Percentiles rank a stretch among this genome's conserved stretches.
Evolutionary conservation across 2,113 vertebrate genomes (phyloP).

Genomic region (Cricetomys ansorgei): DNA sequence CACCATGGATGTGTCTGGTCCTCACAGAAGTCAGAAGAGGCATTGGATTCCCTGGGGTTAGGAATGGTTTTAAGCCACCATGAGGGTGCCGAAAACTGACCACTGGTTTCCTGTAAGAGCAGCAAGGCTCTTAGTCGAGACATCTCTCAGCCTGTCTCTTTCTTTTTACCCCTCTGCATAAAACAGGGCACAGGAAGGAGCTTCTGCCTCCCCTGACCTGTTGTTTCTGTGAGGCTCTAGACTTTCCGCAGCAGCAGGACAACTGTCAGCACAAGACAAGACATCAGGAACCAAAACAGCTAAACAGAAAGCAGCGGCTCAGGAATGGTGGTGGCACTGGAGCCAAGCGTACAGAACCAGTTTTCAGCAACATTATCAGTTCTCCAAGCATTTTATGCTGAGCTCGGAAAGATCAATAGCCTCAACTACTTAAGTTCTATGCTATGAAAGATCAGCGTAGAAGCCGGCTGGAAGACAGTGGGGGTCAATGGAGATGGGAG

Average conservation of each 20-base stretch:
- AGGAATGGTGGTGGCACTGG: fast-evolving
- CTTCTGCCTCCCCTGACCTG: background rate
- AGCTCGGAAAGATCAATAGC: background rate
- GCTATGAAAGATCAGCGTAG: background rate
- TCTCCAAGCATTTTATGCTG: background rate
- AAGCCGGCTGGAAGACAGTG: background rate
- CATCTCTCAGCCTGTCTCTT: background rate
- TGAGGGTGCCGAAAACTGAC: background rate
- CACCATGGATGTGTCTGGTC: background rate
- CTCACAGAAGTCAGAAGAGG: background rate
- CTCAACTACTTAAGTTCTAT: background rate
- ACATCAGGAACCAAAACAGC: background rate
- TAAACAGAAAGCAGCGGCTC: background rate
- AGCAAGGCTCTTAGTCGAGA: background rate
- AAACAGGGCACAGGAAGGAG: background rate
- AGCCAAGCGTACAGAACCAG: background rate
- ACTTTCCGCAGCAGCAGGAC: background rate
- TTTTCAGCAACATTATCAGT: background rate
- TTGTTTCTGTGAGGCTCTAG: background rate
- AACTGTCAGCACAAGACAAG: background rate
- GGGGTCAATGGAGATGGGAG: too few relatives aligned
- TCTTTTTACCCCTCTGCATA: background rate
- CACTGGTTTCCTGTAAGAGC: background rate
- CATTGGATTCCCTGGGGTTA: background rate
- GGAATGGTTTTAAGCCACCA: background rate